These are phyloP conservation scores for Eumerus sabulonum DNA, from an alignment of 2,888 invertebrate species.

Conservation along the genomic window DNA sequence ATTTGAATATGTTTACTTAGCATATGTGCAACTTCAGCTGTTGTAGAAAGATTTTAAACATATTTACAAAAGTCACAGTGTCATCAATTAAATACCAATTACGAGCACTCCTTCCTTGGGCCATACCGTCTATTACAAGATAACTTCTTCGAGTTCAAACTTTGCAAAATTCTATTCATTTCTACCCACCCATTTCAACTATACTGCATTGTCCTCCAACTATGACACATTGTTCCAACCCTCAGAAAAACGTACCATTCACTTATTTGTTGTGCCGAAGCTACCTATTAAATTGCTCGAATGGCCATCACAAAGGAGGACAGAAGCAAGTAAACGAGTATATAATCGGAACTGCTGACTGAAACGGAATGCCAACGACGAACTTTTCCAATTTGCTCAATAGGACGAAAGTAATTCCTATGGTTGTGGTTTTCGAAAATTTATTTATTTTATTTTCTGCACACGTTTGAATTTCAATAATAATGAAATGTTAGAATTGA, in stretches of 20 bases:
- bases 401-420: constrained; percentile 43
- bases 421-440: constrained; percentile 3
- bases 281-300: constrained; percentile 49
- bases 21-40: background rate
- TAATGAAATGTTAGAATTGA: no score
- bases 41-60: constrained; percentile 8
- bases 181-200: constrained; percentile 15
- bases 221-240: constrained; percentile 15
- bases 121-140: background rate
- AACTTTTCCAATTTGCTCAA: constrained; percentile 67
- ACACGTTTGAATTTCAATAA: background rate
- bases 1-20: no score
- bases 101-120: constrained; percentile 18
- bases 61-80: constrained; percentile 17
- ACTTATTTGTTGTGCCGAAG: constrained; percentile 30
- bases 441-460: no score
- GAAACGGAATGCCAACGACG: constrained; percentile 56
- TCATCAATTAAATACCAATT: constrained; percentile 43
- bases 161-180: background rate
- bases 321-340: background rate
- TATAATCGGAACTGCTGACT: constrained; percentile 20
- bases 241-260: constrained; percentile 19
- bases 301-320: constrained; percentile 32
- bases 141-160: background rate
- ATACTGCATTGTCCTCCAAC: constrained; percentile 39